Conservation (phyloP, 2,797 vertebrate genomes). For the Garrulus glandarius region DNA sequence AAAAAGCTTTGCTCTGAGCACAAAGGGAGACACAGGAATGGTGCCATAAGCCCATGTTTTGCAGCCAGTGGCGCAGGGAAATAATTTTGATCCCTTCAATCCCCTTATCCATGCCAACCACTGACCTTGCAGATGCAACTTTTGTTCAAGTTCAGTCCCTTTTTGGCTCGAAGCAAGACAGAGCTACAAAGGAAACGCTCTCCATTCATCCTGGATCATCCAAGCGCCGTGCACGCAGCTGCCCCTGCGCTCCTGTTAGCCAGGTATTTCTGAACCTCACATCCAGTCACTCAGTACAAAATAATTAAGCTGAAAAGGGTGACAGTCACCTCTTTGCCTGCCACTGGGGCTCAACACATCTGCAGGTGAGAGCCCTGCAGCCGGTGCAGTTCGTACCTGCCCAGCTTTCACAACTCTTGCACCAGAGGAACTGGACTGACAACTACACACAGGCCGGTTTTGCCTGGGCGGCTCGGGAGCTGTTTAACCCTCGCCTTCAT, state of each 20-base stretch:
- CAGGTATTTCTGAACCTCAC: not conserved
- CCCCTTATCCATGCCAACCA: constrained; percentile 59
- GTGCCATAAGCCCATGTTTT: constrained; percentile 58
- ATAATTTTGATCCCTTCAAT: constrained; percentile 61
- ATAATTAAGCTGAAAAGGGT: not conserved
- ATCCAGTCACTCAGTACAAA: not conserved
- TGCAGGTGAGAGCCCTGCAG: not conserved
- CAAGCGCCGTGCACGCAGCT: not conserved
- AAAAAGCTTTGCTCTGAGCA: constrained; percentile 53
- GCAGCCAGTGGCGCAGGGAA: constrained; percentile 45
- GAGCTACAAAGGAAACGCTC: not conserved
- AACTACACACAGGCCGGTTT: not conserved
- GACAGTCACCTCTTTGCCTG: not conserved
- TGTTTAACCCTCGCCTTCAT: not conserved
- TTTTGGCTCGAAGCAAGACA: constrained; percentile 39
- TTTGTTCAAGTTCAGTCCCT: constrained; percentile 42
- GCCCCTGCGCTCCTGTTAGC: fast-evolving
- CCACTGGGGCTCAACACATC: not conserved
- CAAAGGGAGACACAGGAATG: constrained; percentile 48
- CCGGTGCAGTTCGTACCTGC: not conserved
- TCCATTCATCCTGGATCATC: not conserved
- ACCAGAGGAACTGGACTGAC: constrained; percentile 25
- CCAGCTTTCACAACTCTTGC: constrained; percentile 34
- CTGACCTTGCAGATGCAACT: constrained; percentile 51
- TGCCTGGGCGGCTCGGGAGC: not conserved